These are phyloP conservation scores for Augochlorella aurata DNA, from an alignment of 2,888 invertebrate genomes.

Conservation along the genomic window DNA sequence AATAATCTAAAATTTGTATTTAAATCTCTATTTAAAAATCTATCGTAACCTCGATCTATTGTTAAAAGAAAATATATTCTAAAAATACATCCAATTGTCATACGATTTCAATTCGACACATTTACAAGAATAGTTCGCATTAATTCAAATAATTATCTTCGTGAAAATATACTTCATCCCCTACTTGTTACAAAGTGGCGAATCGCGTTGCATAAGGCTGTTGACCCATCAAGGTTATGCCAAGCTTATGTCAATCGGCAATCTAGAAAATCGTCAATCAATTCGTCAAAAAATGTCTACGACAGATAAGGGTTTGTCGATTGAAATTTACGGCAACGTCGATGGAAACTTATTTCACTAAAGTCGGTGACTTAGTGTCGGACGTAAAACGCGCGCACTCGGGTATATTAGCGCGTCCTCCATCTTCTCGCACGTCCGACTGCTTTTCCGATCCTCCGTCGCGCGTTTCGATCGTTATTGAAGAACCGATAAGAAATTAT, in stretches of 20 bases:
- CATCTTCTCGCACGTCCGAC: neutral
- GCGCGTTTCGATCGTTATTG: neutral
- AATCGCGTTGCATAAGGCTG: no score
- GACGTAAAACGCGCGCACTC: neutral
- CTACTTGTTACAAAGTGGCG: neutral
- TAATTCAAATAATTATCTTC: no score
- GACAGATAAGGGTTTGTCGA: neutral
- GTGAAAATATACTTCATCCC: neutral
- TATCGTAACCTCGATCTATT: no score
- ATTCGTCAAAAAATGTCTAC: neutral
- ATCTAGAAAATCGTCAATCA: neutral
- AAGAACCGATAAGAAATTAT: constrained; percentile 22
- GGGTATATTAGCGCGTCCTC: neutral
- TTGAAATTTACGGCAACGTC: neutral
- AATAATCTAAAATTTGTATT: no score
- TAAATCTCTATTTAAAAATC: no score
- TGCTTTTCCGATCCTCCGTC: neutral
- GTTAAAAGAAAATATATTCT: no score
- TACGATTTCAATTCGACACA: no score
- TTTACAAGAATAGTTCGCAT: no score
- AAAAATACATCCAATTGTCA: no score
- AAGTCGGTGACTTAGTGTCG: neutral
- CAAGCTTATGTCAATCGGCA: no score
- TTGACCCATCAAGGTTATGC: neutral
- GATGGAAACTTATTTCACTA: neutral